phyloP scores from a whole-genome alignment of 2,113 vertebrate genomes.

The Trogon melanurus region DNA sequence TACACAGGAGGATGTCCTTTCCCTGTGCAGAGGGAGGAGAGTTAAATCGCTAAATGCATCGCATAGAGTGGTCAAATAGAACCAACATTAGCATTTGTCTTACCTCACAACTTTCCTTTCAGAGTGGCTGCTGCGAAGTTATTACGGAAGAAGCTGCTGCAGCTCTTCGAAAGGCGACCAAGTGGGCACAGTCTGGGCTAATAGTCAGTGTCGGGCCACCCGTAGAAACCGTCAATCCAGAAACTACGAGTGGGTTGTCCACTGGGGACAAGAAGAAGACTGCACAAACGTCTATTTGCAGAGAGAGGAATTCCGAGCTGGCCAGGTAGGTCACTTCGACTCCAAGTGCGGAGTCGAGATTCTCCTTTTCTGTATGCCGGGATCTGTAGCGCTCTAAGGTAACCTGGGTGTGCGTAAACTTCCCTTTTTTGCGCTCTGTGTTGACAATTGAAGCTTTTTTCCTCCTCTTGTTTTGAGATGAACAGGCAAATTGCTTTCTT shows the following conservation, averaged over 20 bases:
- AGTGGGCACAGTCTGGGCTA: slow-evolving; percentile 97
- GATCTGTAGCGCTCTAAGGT: not conserved
- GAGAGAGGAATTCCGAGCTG: slow-evolving; percentile 94
- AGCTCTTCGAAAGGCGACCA: slow-evolving; percentile 94
- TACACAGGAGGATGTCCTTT: not conserved
- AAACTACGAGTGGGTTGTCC: slow-evolving; percentile 85
- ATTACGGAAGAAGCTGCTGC: slow-evolving; percentile 94
- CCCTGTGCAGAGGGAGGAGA: not conserved
- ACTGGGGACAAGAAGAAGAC: slow-evolving; percentile 97
- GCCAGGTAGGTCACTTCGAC: slow-evolving; percentile 80
- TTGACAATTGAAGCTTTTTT: not conserved
- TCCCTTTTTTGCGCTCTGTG: not conserved
- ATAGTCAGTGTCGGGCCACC: slow-evolving; percentile 96
- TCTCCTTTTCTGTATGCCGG: not conserved
- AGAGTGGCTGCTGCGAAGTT: slow-evolving; percentile 96
- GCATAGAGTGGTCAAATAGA: not conserved
- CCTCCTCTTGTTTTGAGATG: not conserved
- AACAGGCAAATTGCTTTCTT: not conserved
- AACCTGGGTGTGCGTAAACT: not conserved
- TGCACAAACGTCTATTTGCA: slow-evolving; percentile 91
- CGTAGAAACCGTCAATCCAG: slow-evolving; percentile 83
- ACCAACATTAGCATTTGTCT: not conserved
- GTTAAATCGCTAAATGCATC: not conserved
- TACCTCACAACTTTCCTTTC: not conserved
- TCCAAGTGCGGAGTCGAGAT: not conserved